A percentile compares a stretch with the other conserved stretches of the same genome.
Conservation (phyloP, 2,888 invertebrate genomes). For the Notocelia uddmanniana region DNA sequence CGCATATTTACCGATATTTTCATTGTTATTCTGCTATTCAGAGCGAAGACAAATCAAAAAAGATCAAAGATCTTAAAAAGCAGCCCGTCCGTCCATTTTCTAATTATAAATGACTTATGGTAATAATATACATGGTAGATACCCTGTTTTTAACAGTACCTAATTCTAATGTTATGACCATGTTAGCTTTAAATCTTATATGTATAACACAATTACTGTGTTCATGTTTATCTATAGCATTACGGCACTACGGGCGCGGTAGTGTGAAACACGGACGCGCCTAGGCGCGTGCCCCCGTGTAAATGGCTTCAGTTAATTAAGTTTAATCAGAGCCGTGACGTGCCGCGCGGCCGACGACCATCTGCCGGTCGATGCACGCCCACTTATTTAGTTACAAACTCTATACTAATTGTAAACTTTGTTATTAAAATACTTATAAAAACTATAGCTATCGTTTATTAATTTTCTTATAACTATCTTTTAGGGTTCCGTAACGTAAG, state of each 20-base stretch:
- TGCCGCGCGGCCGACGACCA: conserved; percentile 67
- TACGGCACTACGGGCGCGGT: conserved; percentile 9
- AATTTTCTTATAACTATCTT: too few relatives aligned
- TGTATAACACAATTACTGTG: not conserved
- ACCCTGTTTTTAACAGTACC: too few relatives aligned
- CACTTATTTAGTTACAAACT: conserved; percentile 79
- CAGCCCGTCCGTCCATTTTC: too few relatives aligned
- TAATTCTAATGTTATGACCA: too few relatives aligned
- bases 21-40: too few relatives aligned
- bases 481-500: too few relatives aligned
- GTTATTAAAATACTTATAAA: conserved; percentile 17
- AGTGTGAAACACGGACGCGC: conserved; percentile 31
- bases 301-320: conserved; percentile 86
- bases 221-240: not conserved
- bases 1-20: too few relatives aligned
- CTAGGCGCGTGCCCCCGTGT: conserved; percentile 62
- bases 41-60: too few relatives aligned
- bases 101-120: too few relatives aligned
- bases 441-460: not conserved
- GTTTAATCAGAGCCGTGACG: conserved; percentile 81
- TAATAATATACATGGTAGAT: too few relatives aligned
- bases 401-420: not conserved
- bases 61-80: too few relatives aligned
- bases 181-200: too few relatives aligned
- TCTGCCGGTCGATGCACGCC: conserved; percentile 79